These are phyloP conservation scores for Drosophila kanapiae DNA, from an alignment of 1,140 invertebrate species.

Conservation along the genomic window DNA sequence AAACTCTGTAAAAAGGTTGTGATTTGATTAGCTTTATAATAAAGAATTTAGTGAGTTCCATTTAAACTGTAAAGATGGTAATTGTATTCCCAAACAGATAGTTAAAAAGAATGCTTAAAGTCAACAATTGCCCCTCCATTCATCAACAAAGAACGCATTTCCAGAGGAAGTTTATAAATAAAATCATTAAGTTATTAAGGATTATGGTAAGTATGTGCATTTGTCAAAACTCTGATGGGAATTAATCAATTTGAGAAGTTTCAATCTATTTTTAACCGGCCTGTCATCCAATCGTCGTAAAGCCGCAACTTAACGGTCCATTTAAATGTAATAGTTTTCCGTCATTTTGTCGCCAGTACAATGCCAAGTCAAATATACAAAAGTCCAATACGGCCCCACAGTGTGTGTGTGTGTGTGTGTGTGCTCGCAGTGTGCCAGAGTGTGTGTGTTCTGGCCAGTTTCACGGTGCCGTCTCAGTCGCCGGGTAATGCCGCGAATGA, in stretches of 20 bases:
- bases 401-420: not conserved
- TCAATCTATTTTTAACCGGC: constrained; percentile 58
- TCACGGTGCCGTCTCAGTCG: constrained; percentile 38
- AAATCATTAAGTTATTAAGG: not conserved
- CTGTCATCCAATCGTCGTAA: constrained; percentile 49
- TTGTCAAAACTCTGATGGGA: constrained; percentile 17
- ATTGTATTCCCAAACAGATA: not conserved
- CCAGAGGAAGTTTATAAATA: not conserved
- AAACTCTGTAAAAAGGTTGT: not conserved
- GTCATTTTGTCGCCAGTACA: constrained; percentile 55
- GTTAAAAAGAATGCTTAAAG: not conserved
- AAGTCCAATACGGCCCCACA: constrained; percentile 11
- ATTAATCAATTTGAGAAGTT: constrained; percentile 33
- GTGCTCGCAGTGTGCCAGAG: not conserved
- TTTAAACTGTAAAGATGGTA: not conserved
- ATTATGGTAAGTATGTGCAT: constrained; percentile 3
- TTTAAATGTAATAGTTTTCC: constrained; percentile 64
- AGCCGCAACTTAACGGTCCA: constrained; percentile 49
- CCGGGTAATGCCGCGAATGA: constrained; percentile 64
- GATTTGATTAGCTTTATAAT: not conserved
- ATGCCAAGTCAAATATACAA: constrained; percentile 48
- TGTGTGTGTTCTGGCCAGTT: constrained; percentile 61
- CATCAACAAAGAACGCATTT: not conserved
- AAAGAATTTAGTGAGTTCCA: not conserved
- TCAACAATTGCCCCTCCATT: not conserved